Percentiles rank a stretch among this genome's conserved stretches.
phyloP scores from a whole-genome alignment of 2,113 vertebrate species.

The Pogona vitticeps region DNA sequence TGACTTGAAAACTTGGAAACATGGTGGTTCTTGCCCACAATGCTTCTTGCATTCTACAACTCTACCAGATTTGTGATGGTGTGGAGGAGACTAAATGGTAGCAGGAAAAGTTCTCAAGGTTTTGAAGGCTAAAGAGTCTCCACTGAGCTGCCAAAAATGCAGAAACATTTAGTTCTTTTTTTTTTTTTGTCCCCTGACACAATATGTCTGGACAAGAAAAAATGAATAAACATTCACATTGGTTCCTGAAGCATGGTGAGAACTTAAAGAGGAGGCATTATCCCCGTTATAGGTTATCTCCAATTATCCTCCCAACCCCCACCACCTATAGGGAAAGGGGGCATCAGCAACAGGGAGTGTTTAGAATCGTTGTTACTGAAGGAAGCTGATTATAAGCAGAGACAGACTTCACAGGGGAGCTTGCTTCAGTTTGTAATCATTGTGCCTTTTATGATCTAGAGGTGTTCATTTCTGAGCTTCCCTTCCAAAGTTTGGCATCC shows the following conservation, averaged over 20 bases:
- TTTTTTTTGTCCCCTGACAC: not conserved
- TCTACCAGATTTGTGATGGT: not conserved
- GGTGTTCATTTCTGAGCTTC: not conserved
- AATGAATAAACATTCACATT: not conserved
- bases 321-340: not conserved
- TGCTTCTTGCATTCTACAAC: not conserved
- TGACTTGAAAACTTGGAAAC: not conserved
- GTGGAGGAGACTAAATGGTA: not conserved
- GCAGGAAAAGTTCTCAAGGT: not conserved
- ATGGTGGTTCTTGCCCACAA: not conserved
- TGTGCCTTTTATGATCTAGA: not conserved
- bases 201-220: not conserved
- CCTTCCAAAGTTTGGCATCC: not conserved
- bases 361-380: not conserved
- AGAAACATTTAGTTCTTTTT: not conserved
- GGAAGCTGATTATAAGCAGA: not conserved
- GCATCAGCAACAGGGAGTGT: not conserved
- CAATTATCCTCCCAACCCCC: not conserved
- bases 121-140: not conserved
- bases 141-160: not conserved
- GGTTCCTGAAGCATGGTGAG: not conserved
- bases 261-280: not conserved
- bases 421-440: not conserved
- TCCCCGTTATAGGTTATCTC: not conserved
- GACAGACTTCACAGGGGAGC: not conserved